Percentiles rank a stretch among this genome's conserved stretches.
phyloP scores from a whole-genome alignment of 2,113 vertebrate genomes.

The Micronycteris hirsuta region DNA sequence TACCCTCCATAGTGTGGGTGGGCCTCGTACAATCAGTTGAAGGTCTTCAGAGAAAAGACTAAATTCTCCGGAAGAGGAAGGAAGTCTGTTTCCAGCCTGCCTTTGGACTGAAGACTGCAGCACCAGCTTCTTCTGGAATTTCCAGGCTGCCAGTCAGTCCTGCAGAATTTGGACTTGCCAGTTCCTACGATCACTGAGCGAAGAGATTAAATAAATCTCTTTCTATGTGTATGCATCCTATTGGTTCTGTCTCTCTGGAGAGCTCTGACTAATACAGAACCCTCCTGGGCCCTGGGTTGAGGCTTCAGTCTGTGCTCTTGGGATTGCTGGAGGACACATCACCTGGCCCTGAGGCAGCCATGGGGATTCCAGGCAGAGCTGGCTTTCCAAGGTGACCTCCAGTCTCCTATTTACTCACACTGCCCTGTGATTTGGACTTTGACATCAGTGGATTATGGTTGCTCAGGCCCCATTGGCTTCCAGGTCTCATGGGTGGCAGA shows the following conservation, averaged over 20 bases:
- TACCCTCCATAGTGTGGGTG: not conserved
- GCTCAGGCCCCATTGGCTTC: not conserved
- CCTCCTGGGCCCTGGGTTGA: not conserved
- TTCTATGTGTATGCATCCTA: rapidly evolving
- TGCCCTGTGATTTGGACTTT: not conserved
- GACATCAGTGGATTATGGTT: not conserved
- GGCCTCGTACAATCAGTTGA: not conserved
- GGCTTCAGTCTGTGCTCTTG: not conserved
- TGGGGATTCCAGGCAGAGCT: not conserved
- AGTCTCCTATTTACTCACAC: not conserved
- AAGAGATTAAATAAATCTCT: not conserved
- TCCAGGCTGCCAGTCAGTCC: not conserved
- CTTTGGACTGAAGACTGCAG: not conserved
- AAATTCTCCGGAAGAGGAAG: not conserved
- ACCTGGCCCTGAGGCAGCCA: not conserved
- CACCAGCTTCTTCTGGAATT: not conserved
- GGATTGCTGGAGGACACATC: not conserved
- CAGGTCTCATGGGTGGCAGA: not conserved
- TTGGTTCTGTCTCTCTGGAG: not conserved
- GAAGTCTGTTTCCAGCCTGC: not conserved
- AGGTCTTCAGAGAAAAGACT: not conserved
- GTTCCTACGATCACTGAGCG: not conserved
- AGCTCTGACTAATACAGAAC: not conserved
- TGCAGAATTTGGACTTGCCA: not conserved
- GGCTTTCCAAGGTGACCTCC: not conserved